Conservation (phyloP, 2,797 vertebrate species). For the Pipistrellus pygmaeus region DNA sequence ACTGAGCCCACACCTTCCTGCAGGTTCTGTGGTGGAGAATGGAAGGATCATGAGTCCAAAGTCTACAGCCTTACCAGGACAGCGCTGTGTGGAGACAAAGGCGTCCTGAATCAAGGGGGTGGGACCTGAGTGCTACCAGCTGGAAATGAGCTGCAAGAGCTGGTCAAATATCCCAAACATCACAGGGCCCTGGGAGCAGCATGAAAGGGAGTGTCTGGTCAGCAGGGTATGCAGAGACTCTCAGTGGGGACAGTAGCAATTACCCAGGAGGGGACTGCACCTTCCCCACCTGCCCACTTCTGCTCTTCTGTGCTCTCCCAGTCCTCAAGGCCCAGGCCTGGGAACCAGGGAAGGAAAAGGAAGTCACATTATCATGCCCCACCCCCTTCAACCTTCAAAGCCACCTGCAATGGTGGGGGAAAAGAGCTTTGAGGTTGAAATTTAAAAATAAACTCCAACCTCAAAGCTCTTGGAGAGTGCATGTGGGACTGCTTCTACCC, state of each 20-base stretch:
- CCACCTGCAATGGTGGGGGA: neutral
- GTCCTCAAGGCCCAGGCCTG: no score
- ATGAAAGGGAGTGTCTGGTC: neutral
- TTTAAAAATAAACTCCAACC: neutral
- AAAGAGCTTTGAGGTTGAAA: neutral
- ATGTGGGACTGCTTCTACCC: no score
- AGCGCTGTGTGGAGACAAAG: neutral
- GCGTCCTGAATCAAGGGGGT: no score
- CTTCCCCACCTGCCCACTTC: neutral
- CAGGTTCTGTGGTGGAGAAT: neutral
- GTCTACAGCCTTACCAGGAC: neutral
- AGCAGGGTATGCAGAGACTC: neutral
- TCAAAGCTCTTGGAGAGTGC: no score
- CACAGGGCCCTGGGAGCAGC: neutral
- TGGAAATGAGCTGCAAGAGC: neutral
- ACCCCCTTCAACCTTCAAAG: neutral
- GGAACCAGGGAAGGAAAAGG: neutral
- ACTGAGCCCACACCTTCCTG: neutral
- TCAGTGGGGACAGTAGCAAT: accelerated
- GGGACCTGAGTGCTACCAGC: neutral
- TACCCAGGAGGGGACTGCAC: neutral
- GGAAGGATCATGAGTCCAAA: neutral
- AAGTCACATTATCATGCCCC: neutral
- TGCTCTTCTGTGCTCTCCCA: neutral
- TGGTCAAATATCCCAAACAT: neutral